phyloP scores from a whole-genome alignment of 2,797 vertebrate species.

The Falco berigora region DNA sequence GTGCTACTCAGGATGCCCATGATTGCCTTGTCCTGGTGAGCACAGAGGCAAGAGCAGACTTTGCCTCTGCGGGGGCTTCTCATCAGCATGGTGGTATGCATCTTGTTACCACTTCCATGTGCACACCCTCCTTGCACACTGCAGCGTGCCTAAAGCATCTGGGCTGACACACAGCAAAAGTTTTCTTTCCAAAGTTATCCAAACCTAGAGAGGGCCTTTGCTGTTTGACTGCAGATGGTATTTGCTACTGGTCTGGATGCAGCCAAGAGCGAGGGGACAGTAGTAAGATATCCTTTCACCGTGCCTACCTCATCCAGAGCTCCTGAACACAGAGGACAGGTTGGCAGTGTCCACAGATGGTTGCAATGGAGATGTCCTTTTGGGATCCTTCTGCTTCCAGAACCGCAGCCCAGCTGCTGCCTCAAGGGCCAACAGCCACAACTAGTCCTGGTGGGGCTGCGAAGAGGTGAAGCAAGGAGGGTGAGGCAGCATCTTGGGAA shows the following conservation, averaged over 20 bases:
- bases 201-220: neutral
- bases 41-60: neutral
- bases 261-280: neutral
- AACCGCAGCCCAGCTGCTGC: too few species aligned
- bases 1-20: neutral
- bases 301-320: neutral
- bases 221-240: neutral
- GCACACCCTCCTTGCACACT: neutral
- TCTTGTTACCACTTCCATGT: too few species aligned
- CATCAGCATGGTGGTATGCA: neutral
- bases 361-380: neutral
- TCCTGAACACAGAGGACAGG: neutral
- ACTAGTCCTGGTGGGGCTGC: neutral
- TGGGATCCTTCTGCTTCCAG: neutral
- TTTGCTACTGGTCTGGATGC: neutral
- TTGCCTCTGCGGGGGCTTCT: neutral
- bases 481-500: neutral
- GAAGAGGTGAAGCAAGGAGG: neutral
- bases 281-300: neutral
- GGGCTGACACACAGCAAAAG: neutral
- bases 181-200: neutral
- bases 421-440: too few species aligned
- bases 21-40: neutral
- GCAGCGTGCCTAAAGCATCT: neutral
- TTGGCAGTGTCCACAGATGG: neutral